phyloP scores from a whole-genome alignment of 92 coral and sea anemone genomes.

The Bergia puertoricense region DNA sequence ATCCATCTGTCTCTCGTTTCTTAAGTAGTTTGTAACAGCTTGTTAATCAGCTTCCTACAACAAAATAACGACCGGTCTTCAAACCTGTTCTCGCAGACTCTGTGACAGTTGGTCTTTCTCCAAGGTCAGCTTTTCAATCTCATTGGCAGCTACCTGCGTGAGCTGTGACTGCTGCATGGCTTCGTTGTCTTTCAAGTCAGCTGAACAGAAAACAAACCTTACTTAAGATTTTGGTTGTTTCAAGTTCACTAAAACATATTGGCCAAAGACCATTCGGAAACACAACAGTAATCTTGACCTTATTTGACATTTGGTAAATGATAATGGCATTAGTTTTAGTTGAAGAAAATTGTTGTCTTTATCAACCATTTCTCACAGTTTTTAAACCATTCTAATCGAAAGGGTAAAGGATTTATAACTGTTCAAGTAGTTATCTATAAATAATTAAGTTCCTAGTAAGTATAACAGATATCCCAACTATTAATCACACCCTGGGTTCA shows the following conservation, averaged over 20 bases:
- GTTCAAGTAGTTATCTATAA: too few species aligned
- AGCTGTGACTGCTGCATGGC: slow-evolving; percentile 74
- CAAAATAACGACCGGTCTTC: not conserved
- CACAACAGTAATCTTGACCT: not conserved
- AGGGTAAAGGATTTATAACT: too few species aligned
- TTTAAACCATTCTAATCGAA: not conserved
- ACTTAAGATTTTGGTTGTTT: not conserved
- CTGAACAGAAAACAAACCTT: slow-evolving; percentile 34
- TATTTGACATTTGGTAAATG: too few species aligned
- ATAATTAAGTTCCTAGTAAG: too few species aligned
- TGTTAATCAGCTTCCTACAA: not conserved
- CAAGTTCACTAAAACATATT: not conserved
- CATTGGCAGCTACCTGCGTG: slow-evolving; percentile 81
- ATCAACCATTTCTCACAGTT: not conserved
- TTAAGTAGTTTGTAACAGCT: not conserved
- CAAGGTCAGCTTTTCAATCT: slow-evolving; percentile 76
- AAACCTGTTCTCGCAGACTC: slow-evolving; percentile 80
- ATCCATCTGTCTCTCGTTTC: too few species aligned
- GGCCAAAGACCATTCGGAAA: not conserved
- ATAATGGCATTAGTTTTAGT: not conserved
- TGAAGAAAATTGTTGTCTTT: not conserved
- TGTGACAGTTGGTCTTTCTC: slow-evolving; percentile 79
- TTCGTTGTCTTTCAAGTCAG: slow-evolving; percentile 77
- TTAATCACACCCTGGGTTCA: too few species aligned
- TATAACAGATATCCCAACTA: too few species aligned